phyloP scores from a whole-genome alignment of 92 coral and sea anemone genomes.

The Zoanthus sociatus region DNA sequence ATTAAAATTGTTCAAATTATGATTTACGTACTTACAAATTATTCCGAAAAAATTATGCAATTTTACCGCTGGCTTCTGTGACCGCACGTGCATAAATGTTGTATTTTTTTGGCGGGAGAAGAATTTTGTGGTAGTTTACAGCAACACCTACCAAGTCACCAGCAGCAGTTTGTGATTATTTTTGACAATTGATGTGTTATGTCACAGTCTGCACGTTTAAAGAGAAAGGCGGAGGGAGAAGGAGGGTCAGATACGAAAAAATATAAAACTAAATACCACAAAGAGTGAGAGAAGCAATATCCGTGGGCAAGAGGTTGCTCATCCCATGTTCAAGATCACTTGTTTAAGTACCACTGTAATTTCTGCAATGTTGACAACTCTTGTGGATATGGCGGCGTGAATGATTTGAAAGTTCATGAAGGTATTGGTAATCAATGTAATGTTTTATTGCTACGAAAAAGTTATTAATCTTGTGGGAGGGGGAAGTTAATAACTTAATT shows the following conservation, averaged over 20 bases:
- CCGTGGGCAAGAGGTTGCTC: conserved; percentile 44
- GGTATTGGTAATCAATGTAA: conserved; percentile 17
- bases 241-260: conserved; percentile 7
- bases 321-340: conserved; percentile 32
- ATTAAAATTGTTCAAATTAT: no score
- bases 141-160: not conserved
- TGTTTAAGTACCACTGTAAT: conserved; percentile 42
- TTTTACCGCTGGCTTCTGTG: not conserved
- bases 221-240: conserved; percentile 30
- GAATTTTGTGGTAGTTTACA: not conserved
- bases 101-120: not conserved
- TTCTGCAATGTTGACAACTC: conserved; percentile 41
- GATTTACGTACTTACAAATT: no score
- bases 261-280: conserved; percentile 36
- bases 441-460: conserved; percentile 16
- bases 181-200: not conserved
- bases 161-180: not conserved
- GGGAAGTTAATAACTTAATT: not conserved
- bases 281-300: conserved; percentile 47
- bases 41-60: no score
- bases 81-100: not conserved
- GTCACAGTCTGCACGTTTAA: conserved; percentile 4
- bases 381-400: conserved; percentile 52
- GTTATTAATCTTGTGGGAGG: not conserved
- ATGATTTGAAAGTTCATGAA: conserved; percentile 35